These are phyloP conservation scores for Mystacornis crossleyi DNA, from an alignment of 2,113 vertebrate genomes.

Conservation along the genomic window DNA sequence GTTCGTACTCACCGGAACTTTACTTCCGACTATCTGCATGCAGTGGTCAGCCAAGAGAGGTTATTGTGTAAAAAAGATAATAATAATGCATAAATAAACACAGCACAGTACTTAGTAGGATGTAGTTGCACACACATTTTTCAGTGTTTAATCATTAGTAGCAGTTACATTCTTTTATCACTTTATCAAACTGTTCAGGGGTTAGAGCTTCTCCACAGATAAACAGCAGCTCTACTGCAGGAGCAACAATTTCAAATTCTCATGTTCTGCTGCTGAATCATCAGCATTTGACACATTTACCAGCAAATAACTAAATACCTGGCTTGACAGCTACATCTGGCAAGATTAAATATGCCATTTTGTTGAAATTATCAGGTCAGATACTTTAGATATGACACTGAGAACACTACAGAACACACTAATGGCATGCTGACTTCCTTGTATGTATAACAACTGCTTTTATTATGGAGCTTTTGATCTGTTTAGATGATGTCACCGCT, in stretches of 20 bases:
- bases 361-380: not conserved
- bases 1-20: slow-evolving; percentile 94
- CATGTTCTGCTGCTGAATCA: not conserved
- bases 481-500: not conserved
- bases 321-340: not conserved
- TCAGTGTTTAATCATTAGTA: slow-evolving; percentile 78
- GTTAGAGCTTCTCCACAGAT: not conserved
- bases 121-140: slow-evolving; percentile 71
- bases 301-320: not conserved
- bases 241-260: not conserved
- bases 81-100: slow-evolving; percentile 83
- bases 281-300: not conserved
- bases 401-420: not conserved
- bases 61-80: slow-evolving; percentile 88
- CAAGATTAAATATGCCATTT: not conserved
- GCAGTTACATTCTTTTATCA: not conserved
- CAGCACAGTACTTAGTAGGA: slow-evolving; percentile 89
- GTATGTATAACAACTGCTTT: not conserved
- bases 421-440: not conserved
- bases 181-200: not conserved
- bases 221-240: not conserved
- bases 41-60: slow-evolving; percentile 90
- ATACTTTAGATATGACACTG: not conserved
- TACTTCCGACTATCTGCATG: slow-evolving; percentile 99
- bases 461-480: not conserved